Evolutionary conservation across 2,888 invertebrate species (phyloP).

Genomic region (Microplitis deprimator): DNA sequence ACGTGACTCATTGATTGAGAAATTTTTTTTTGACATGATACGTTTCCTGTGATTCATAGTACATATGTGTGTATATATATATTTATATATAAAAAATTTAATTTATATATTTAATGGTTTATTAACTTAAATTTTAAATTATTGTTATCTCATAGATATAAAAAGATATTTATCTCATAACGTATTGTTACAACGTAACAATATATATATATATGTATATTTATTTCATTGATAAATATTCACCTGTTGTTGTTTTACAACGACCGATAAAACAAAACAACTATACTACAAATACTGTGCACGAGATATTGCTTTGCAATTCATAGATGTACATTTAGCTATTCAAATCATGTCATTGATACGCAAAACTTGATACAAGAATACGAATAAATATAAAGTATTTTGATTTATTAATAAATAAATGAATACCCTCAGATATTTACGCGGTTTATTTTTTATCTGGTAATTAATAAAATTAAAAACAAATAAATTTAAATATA

Average conservation of each 20-base stretch:
- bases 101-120: neutral
- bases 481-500: neutral
- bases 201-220: neutral
- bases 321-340: neutral
- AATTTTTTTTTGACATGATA: neutral
- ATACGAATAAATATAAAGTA: neutral
- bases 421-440: neutral
- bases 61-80: neutral
- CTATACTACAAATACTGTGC: neutral
- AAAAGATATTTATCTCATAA: neutral
- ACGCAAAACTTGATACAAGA: neutral
- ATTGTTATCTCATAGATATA: neutral
- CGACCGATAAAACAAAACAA: slow-evolving; percentile 6
- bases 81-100: neutral
- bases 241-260: slow-evolving; percentile 6
- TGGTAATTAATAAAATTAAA: neutral
- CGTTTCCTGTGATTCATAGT: neutral
- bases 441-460: neutral
- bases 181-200: neutral
- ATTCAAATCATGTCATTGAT: slow-evolving; percentile 1
- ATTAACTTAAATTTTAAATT: neutral
- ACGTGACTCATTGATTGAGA: neutral
- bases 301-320: neutral
- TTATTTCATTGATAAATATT: neutral
- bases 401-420: neutral